A percentile compares a stretch with the other conserved stretches of the same genome.
phyloP scores from a whole-genome alignment of 2,797 vertebrate species.

The Carapus acus region DNA sequence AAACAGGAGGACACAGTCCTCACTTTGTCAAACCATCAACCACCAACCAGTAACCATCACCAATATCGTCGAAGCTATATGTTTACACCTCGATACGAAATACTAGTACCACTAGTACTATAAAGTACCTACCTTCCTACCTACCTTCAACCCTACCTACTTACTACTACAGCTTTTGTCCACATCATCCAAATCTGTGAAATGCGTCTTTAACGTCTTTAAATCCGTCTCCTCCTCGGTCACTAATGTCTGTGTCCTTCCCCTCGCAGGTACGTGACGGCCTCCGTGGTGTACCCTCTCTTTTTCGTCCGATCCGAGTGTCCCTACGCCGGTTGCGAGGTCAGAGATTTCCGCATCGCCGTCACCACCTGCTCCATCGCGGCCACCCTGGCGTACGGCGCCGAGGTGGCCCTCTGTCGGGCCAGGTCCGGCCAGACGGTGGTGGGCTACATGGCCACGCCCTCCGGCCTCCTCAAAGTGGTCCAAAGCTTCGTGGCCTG shows the following conservation, averaged over 20 bases:
- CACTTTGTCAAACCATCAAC: too few species aligned
- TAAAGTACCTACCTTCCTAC: too few species aligned
- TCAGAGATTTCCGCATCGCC: conserved; percentile 82
- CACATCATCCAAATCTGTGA: too few species aligned
- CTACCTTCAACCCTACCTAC: too few species aligned
- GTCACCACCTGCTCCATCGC: conserved; percentile 82
- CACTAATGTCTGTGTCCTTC: conserved; percentile 3
- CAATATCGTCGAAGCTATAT: neutral
- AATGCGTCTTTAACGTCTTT: too few species aligned
- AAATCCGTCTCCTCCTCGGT: neutral
- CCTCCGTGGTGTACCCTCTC: conserved; percentile 83
- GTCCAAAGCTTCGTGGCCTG: conserved; percentile 88
- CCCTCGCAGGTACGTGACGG: conserved; percentile 68
- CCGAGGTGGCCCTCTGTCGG: conserved; percentile 81
- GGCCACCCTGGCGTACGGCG: conserved; percentile 70
- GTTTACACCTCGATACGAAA: too few species aligned
- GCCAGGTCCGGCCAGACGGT: conserved; percentile 77
- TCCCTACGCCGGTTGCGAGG: conserved; percentile 74
- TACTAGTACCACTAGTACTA: too few species aligned
- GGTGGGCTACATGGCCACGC: conserved; percentile 88
- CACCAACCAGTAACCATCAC: too few species aligned
- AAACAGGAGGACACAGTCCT: too few species aligned
- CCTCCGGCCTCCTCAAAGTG: conserved; percentile 87
- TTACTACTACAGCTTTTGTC: too few species aligned
- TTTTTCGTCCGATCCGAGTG: conserved; percentile 80